Conservation (phyloP, 1,140 invertebrate species). For the Hyles euphorbiae region DNA sequence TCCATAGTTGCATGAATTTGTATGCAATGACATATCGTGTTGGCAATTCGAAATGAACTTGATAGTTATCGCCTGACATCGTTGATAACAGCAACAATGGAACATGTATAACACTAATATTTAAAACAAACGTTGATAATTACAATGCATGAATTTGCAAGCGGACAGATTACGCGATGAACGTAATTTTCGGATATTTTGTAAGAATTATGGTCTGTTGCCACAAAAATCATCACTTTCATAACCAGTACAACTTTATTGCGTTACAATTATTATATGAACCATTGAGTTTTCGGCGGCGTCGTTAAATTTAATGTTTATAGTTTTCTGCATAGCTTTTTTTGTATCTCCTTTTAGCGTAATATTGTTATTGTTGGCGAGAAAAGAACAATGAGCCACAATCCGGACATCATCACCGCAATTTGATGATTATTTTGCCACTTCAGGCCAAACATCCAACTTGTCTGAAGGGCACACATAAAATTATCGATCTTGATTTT, state of each 20-base stretch:
- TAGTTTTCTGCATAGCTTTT: not conserved
- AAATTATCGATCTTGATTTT: no score
- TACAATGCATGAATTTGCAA: not conserved
- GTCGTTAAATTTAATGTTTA: not conserved
- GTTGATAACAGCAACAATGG: no score
- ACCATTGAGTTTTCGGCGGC: not conserved
- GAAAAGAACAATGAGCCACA: no score
- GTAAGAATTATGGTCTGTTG: slow-evolving; percentile 1
- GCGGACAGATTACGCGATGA: slow-evolving; percentile 4
- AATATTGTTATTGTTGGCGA: no score
- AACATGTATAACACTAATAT: no score
- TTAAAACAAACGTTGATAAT: not conserved
- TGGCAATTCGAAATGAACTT: slow-evolving; percentile 8
- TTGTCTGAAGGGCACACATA: no score
- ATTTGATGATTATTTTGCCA: no score
- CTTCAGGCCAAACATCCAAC: no score
- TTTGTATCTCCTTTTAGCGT: no score
- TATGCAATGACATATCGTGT: not conserved
- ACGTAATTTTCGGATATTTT: slow-evolving; percentile 4
- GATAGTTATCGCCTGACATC: not conserved
- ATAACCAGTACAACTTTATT: slow-evolving; percentile 1
- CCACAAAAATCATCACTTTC: not conserved
- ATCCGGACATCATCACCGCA: no score
- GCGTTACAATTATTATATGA: slow-evolving; percentile 2
- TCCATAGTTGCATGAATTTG: not conserved